Evolutionary conservation across 2,888 invertebrate genomes (phyloP).

Genomic region (Troides aeacus): DNA sequence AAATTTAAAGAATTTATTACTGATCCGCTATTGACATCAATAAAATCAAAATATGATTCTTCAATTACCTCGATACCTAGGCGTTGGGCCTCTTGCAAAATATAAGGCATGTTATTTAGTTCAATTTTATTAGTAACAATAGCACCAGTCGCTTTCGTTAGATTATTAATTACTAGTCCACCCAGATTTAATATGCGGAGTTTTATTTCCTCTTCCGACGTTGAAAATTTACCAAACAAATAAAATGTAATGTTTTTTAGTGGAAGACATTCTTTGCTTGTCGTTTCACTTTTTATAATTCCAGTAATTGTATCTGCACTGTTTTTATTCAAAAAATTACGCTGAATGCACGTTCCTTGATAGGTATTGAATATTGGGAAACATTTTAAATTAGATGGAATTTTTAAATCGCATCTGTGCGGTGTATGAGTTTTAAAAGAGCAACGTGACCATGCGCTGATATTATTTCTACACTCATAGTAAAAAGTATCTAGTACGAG

Average conservation of each 20-base stretch:
- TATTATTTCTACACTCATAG: conserved; percentile 14
- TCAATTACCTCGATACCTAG: conserved; percentile 11
- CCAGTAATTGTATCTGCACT: not conserved
- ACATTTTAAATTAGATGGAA: conserved; percentile 5
- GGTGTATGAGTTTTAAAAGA: conserved; percentile 8
- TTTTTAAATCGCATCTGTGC: conserved; percentile 3
- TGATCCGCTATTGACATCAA: conserved; percentile 7
- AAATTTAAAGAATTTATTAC: conserved; percentile 6
- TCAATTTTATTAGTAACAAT: conserved; percentile 4
- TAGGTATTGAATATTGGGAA: conserved; percentile 10
- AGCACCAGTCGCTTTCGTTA: conserved; percentile 2
- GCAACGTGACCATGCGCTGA: conserved; percentile 16
- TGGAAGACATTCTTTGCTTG: conserved; percentile 1
- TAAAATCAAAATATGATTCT: conserved; percentile 3
- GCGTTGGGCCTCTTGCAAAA: not conserved
- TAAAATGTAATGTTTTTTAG: conserved; percentile 10
- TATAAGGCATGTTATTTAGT: not conserved
- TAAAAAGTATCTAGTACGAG: conserved; percentile 15
- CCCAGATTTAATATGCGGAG: not conserved
- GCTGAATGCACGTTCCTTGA: not conserved
- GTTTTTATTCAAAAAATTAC: conserved; percentile 9
- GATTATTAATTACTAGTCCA: not conserved
- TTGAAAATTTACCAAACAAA: conserved; percentile 5
- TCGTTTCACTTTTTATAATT: not conserved
- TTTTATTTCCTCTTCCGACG: conserved; percentile 2